These are phyloP conservation scores for Boleophthalmus pectinirostris DNA, from an alignment of 2,113 vertebrate species.

Conservation along the genomic window DNA sequence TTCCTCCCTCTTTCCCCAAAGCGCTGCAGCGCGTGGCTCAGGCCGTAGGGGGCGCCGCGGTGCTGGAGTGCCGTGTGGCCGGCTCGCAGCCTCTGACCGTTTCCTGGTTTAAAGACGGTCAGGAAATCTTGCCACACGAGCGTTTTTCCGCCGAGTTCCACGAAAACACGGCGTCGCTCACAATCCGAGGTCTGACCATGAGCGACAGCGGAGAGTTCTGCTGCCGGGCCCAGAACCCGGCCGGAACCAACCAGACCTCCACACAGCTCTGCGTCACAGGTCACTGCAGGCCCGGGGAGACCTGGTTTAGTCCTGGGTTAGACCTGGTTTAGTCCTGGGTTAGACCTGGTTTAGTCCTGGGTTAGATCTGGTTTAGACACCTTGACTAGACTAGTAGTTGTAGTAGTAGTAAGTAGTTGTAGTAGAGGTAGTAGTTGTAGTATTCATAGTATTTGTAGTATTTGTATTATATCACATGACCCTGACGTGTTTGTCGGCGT, in stretches of 20 bases:
- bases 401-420: no score
- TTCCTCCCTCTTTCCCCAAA: conserved; percentile 91
- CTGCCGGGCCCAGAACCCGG: conserved; percentile 87
- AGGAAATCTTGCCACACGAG: conserved; percentile 76
- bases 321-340: background rate
- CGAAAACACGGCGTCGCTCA: conserved; percentile 85
- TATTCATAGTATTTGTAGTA: no score
- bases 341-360: background rate
- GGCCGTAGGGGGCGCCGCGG: conserved; percentile 72
- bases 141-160: conserved; percentile 83
- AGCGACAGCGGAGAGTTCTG: conserved; percentile 85
- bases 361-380: background rate
- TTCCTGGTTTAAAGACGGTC: conserved; percentile 89
- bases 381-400: no score
- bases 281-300: conserved; percentile 53
- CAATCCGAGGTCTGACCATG: conserved; percentile 80
- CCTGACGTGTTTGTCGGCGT: conserved; percentile 14
- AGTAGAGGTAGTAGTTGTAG: no score
- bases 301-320: background rate
- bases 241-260: conserved; percentile 86
- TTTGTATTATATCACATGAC: background rate
- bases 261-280: conserved; percentile 89
- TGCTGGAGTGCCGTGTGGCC: conserved; percentile 88
- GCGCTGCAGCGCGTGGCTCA: conserved; percentile 85
- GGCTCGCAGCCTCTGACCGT: conserved; percentile 90